Evolutionary conservation across 53 echinoderm and acorn worm species (phyloP), one percentile per base, ranked within the genome.

Genomic region (Arbacia lixula): DNA sequence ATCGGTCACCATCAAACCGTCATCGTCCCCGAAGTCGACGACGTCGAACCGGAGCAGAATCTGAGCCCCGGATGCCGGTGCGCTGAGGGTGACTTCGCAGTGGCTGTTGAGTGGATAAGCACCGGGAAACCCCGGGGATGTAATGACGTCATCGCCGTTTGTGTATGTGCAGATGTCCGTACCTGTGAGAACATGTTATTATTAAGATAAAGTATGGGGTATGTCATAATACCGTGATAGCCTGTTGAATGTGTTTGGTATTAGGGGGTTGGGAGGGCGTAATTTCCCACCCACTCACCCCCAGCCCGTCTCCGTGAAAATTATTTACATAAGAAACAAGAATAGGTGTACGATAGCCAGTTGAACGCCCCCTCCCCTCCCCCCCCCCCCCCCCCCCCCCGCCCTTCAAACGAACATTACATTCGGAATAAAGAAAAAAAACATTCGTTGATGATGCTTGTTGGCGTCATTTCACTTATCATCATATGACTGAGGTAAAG

Each of bases 41-140:
- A 2, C 42, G 1, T 49, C 22, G 42, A 71, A 71, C 42, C 42
- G 71, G 39, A 71, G 27, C 43, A 1, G 49, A 71, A 25, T 41
- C 11, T 1, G 71, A 46, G 26, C 4, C 2, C 49, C 71, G 46
- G 10, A 6, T 66, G 30, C 30, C 12, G 1, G 46, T 46, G 29
- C 42, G 25, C 1, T 24, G 26, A 71, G 71, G 2, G 46, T 46
- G 22, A 71, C 17, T 2, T 2, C 27, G 27, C 71, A 71, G 24
- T 2, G 11, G 28, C 40, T 5, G 30, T 43, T 16, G 50, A 29
- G 29, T 46, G 29, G 41, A 3, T 71, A 71, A 2, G 50, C 41
- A 16, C 42, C 19, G 27, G 71, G 71, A 41, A 27, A 71, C 43
- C 71, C 71, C 26, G 71, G 71, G 5, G 71, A 71, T 11, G 39